These are phyloP conservation scores for Ashinkailepas kermadecensis DNA, from an alignment of 2,888 invertebrate species.

Conservation along the genomic window DNA sequence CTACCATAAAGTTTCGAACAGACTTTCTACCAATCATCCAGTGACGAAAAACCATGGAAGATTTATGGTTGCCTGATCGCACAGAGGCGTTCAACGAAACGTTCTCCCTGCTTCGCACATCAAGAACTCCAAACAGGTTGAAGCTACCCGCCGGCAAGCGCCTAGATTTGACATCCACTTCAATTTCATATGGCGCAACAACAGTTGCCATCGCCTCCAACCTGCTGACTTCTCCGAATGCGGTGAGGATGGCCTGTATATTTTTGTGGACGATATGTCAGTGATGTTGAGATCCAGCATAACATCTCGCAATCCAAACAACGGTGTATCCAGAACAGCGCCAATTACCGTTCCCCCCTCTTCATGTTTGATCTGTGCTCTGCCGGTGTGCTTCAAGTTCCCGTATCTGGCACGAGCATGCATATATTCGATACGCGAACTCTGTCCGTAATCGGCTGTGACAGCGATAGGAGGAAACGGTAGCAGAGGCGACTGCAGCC, in stretches of 20 bases:
- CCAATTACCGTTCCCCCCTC: background rate
- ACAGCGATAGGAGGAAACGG: background rate
- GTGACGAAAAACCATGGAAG: background rate
- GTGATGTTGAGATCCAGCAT: background rate
- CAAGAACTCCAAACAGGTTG: background rate
- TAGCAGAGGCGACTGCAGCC: background rate
- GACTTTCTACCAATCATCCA: too few relatives aligned
- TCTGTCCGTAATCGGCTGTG: background rate
- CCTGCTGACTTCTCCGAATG: background rate
- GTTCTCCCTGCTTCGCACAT: background rate
- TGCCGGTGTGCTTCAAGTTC: background rate
- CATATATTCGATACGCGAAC: background rate
- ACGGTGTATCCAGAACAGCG: background rate
- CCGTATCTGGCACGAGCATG: background rate
- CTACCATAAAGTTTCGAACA: background rate
- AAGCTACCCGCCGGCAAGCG: background rate
- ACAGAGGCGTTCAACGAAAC: background rate
- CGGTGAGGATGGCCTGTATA: background rate
- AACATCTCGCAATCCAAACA: background rate
- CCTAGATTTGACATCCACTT: background rate
- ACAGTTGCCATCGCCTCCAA: background rate
- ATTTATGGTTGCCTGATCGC: background rate
- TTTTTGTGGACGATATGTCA: background rate
- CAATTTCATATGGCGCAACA: background rate
- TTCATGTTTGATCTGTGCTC: background rate